These are phyloP conservation scores for Chouioia cunea DNA, from an alignment of 2,888 invertebrate genomes.

Conservation along the genomic window DNA sequence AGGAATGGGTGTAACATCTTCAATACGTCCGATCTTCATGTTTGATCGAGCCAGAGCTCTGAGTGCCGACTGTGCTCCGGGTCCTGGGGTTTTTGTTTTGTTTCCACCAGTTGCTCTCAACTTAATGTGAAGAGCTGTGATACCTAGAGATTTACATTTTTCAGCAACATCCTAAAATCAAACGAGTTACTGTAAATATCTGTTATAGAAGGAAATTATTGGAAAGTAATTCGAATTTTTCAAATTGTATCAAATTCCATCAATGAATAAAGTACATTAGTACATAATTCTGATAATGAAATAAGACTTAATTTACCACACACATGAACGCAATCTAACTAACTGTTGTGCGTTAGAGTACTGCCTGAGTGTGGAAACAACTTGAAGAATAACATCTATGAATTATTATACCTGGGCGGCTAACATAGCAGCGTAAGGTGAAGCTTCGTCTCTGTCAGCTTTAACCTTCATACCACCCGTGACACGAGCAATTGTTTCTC, in stretches of 20 bases:
- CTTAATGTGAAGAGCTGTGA: conserved; percentile 98
- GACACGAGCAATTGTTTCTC: conserved; percentile 93
- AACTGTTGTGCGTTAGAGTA: conserved; percentile 51
- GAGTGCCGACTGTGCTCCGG: conserved; percentile 97
- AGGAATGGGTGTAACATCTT: conserved; percentile 99
- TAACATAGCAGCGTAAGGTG: conserved; percentile 99
- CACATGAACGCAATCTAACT: conserved; percentile 59
- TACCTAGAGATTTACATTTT: conserved; percentile 96
- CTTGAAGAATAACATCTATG: background rate
- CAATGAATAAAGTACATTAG: conserved; percentile 25
- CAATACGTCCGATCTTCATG: conserved; percentile 99
- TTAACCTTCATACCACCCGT: conserved; percentile 99
- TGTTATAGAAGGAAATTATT: background rate
- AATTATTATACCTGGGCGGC: conserved; percentile 87
- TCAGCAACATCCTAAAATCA: conserved; percentile 93
- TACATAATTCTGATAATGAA: conserved; percentile 42
- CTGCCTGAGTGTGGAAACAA: conserved; percentile 59
- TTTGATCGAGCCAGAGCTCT: conserved; percentile 97
- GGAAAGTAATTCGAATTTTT: background rate
- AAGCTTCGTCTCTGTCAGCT: conserved; percentile 99
- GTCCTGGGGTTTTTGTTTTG: conserved; percentile 98
- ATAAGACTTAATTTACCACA: conserved; percentile 58
- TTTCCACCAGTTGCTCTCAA: conserved; percentile 98
- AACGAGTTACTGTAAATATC: conserved; percentile 26
- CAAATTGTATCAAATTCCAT: conserved; percentile 39